Percentiles rank a stretch among this genome's conserved stretches.
These are phyloP conservation scores for Noctua pronuba DNA, from an alignment of 2,888 invertebrate genomes.

Conservation along the genomic window DNA sequence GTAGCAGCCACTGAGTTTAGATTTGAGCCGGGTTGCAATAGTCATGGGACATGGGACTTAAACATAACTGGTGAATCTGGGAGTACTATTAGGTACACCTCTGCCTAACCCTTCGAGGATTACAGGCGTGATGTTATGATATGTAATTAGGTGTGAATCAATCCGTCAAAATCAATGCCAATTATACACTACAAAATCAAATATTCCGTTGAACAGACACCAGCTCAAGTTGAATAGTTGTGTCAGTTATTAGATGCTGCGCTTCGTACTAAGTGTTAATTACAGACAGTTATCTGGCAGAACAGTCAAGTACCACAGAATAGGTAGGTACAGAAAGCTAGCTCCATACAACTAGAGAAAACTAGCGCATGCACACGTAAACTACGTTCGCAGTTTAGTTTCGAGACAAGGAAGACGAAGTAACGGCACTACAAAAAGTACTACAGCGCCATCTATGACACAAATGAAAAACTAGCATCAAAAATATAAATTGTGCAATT, in stretches of 20 bases:
- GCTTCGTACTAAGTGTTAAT: slow-evolving; percentile 47
- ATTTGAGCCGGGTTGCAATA: too few species aligned
- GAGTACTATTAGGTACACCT: background rate
- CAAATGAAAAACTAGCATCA: too few species aligned
- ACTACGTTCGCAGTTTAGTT: background rate
- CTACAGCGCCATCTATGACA: too few species aligned
- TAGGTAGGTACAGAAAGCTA: background rate
- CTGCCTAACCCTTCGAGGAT: background rate
- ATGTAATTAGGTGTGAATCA: background rate
- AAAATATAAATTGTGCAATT: too few species aligned
- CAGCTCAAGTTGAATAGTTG: slow-evolving; percentile 17
- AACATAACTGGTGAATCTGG: background rate
- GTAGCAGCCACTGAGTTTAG: too few species aligned
- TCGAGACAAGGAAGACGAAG: background rate
- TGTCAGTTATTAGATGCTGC: slow-evolving; percentile 26
- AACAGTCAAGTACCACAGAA: slow-evolving; percentile 2
- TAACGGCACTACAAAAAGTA: too few species aligned
- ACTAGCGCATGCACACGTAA: background rate
- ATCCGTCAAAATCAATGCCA: background rate
- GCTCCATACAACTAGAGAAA: background rate
- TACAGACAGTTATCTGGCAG: slow-evolving; percentile 39
- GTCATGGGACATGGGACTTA: background rate
- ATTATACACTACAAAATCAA: slow-evolving; percentile 12
- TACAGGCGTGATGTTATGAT: background rate
- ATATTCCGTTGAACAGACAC: background rate